Evolutionary conservation across 2,888 invertebrate genomes (phyloP).

Genomic region (Rotaria macrura): DNA sequence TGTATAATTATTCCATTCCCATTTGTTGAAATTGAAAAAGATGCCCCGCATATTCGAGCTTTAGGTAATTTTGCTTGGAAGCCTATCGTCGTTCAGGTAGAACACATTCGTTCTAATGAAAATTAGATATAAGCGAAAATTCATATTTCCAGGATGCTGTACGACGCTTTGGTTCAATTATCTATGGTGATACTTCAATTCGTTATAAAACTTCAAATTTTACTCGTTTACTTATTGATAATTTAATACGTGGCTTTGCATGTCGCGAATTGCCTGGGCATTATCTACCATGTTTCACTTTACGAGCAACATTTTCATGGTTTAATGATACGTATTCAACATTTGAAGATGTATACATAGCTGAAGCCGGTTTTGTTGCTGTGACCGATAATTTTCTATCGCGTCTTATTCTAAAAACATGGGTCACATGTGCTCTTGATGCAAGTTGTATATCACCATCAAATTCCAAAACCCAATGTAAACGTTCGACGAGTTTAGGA

Average conservation of each 20-base stretch:
- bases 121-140: background rate
- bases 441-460: background rate
- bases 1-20: background rate
- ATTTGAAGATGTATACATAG: background rate
- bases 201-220: background rate
- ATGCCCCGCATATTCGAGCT: background rate
- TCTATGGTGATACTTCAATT: slow-evolving; percentile 20
- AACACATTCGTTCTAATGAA: no score
- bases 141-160: background rate
- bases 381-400: background rate
- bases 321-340: background rate
- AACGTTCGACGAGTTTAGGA: no score
- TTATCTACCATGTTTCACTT: slow-evolving; percentile 19
- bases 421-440: slow-evolving; percentile 23
- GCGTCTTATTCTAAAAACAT: background rate
- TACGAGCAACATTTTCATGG: background rate
- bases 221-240: background rate
- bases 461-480: background rate
- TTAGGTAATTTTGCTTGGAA: background rate
- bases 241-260: background rate
- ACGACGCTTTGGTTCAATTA: background rate
- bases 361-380: slow-evolving; percentile 16
- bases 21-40: background rate
- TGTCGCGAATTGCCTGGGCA: background rate
- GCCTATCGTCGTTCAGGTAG: background rate